Evolutionary conservation across 2,113 vertebrate species (phyloP).

Genomic region (Danio rerio): GRCz12tu NC_133178.1:40504001-40504500

Average conservation of each 20-base stretch:
- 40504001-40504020: slow-evolving; percentile 49
- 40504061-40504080: slow-evolving; percentile 43
- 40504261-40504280: not conserved
- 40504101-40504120: slow-evolving; percentile 53
- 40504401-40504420: no score
- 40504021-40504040: slow-evolving; percentile 51
- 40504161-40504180: slow-evolving; percentile 2
- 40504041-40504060: slow-evolving; percentile 47
- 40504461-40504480: no score
- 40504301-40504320: no score
- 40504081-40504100: slow-evolving; percentile 50
- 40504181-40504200: not conserved
- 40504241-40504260: slow-evolving; percentile 26
- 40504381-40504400: no score
- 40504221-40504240: slow-evolving; percentile 23
- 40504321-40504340: no score
- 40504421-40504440: no score
- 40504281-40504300: not conserved
- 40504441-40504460: no score
- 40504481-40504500: no score
- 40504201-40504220: slow-evolving; percentile 12
- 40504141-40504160: slow-evolving; percentile 44
- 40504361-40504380: no score
- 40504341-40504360: no score
- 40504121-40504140: slow-evolving; percentile 42